Conservation (phyloP, 1,140 invertebrate species). For the Teleogryllus occipitalis region DNA sequence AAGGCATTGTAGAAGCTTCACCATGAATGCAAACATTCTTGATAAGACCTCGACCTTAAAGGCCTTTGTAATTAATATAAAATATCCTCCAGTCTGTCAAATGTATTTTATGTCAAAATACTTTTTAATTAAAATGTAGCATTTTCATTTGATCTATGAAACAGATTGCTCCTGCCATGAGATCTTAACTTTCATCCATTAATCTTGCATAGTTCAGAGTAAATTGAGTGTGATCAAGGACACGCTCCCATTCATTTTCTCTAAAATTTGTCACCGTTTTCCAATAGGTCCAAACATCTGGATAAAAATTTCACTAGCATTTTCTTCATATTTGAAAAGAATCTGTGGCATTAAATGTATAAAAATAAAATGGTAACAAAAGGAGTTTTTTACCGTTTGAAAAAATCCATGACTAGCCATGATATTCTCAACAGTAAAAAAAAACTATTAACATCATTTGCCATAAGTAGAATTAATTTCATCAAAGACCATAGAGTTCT, state of each 20-base stretch:
- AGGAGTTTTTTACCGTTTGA: neutral
- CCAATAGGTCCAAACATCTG: neutral
- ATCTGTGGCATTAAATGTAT: neutral
- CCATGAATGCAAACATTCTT: too few relatives aligned
- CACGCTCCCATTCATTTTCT: neutral
- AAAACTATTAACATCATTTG: neutral
- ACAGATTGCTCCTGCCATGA: neutral
- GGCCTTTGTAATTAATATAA: too few relatives aligned
- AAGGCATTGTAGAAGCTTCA: too few relatives aligned
- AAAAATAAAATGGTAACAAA: neutral
- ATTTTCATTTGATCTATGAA: neutral
- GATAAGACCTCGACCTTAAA: too few relatives aligned
- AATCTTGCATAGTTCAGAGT: neutral
- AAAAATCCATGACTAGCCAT: neutral
- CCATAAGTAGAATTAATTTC: neutral
- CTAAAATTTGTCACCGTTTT: neutral
- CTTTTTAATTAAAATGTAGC: neutral
- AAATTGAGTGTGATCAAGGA: neutral
- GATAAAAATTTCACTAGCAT: neutral
- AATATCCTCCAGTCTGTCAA: too few relatives aligned
- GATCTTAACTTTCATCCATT: neutral
- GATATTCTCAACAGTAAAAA: neutral
- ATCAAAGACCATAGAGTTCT: neutral
- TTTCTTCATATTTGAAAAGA: neutral
- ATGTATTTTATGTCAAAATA: too few relatives aligned